Evolutionary conservation across 2,113 vertebrate genomes (phyloP), one percentile per base, ranked within the genome.

Genomic region (Prietella phreatophila): DNA sequence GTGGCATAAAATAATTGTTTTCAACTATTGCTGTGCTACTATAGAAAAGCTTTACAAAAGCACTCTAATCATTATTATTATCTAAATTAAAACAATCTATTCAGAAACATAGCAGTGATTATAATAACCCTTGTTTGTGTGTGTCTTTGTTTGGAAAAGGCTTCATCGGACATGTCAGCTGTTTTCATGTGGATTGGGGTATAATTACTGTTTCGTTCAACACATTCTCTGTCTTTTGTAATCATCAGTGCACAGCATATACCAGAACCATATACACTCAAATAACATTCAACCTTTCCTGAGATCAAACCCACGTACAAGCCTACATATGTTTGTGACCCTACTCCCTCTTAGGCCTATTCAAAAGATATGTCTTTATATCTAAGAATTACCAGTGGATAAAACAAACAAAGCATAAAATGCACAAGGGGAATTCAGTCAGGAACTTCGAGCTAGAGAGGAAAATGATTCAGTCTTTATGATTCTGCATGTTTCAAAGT

Each of bases 291-390:
- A 65, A 36, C 87, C 80, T 88, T 61, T 61, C 87, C 80, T 75
- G 75, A 7, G 55, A 73, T 58, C 83, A 83, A 84, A 83, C 39
- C 19, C 69, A 67, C 73, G 67, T 84, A 82, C 73, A 30, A 47
- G 63, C 53, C 50, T 47, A 76, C 56, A 69, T 75, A 30, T 36
- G 17, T 76, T 71, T 90, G 58, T 82, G 81, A 83, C 69, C 17
- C 67, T 55, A 87, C n/a, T 58, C 84, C 78, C 75, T 85, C 87
- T 75, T 30, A 17, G n/a, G 6, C 14, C 14, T 42, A 61, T 75
- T 87, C 85, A 90, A 87, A 91, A 79, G 88, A 86, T 27, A 20
- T 56, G 56, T 89, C 85, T 91, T 42, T 86, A 87, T 83, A 88
- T 90, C 55, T 53, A 63, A 53, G 39, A n/a, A 75, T 63, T 25